Evolutionary conservation across 2,113 vertebrate species (phyloP).

Genomic region (Daubentonia madagascariensis): DNA sequence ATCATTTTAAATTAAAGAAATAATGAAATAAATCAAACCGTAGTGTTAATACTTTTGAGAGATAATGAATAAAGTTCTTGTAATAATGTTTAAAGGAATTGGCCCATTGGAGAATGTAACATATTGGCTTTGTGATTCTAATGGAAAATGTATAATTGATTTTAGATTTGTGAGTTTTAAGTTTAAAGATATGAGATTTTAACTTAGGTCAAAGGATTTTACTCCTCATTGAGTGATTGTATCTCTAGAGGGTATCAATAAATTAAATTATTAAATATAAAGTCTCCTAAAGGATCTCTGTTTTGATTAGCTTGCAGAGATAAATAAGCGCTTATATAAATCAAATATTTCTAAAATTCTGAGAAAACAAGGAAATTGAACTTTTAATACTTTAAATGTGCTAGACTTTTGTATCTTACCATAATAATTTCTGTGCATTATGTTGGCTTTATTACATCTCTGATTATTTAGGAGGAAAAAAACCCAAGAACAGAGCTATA

Average conservation of each 20-base stretch:
- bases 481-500: neutral
- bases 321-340: neutral
- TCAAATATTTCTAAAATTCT: conserved; percentile 3
- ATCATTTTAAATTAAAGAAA: neutral
- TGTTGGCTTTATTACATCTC: neutral
- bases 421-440: neutral
- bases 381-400: neutral
- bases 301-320: neutral
- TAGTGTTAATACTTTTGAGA: neutral
- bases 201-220: neutral
- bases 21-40: neutral
- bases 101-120: neutral
- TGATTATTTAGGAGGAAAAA: neutral
- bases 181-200: neutral
- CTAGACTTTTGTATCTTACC: neutral
- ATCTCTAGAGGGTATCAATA: neutral
- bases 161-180: conserved; percentile 5
- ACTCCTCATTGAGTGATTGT: neutral
- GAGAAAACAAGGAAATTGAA: conserved; percentile 2
- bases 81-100: neutral
- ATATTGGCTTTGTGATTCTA: neutral
- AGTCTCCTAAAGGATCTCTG: neutral
- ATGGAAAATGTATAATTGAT: neutral
- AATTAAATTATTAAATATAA: neutral
- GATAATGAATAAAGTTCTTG: neutral